Base-by-base conservation (phyloP, 1,140 invertebrate genomes). In the Holotrichia oblita region DNA sequence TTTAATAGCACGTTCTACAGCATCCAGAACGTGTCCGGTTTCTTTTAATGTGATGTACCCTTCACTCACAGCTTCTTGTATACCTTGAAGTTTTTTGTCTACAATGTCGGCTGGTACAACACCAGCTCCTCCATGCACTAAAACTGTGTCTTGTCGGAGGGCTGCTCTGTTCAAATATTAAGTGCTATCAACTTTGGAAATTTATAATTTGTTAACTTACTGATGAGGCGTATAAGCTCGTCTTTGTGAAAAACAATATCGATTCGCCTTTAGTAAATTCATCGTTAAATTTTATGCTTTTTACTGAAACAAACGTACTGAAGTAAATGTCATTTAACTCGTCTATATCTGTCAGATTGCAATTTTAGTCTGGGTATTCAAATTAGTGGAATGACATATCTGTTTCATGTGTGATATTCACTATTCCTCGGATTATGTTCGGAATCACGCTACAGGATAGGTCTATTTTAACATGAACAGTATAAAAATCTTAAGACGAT, bases 101-200 rank as follows among this genome's bases (percentile, higher is more conserved):
- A 90, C 85, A 61, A 88, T 83, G 20, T 79, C 80, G 73, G 87
- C 84, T 44, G 89, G 86, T 42, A 90, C 89, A 80, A 88, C 83
- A 41, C 90, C 92, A 2, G 92, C 92, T 73, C 92, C 93, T 4
- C 93, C 93, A 81, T 94, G 93, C 1, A 94, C 89, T 8, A 93
- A 42, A 40, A 88, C 77, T 27, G 72, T 73, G 59, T 64, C 59
- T 17, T 9, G 6, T 3, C 59, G 59, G n/a, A 12, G 9, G 4
- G n/a, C 3, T 12, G 44, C 4, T 6, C 44, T 48, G 44, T 10
- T 3, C 10, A 48, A 48, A 48, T 48, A n/a, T n/a, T n/a, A n/a
- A n/a, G n/a, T n/a, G n/a, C n/a, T n/a, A n/a, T n/a, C n/a, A n/a
- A n/a, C n/a, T n/a, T n/a, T n/a, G n/a, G n/a, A n/a, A n/a, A n/a